Conservation (phyloP, 2,113 vertebrate genomes). For the Psephotus haematonotus region DNA sequence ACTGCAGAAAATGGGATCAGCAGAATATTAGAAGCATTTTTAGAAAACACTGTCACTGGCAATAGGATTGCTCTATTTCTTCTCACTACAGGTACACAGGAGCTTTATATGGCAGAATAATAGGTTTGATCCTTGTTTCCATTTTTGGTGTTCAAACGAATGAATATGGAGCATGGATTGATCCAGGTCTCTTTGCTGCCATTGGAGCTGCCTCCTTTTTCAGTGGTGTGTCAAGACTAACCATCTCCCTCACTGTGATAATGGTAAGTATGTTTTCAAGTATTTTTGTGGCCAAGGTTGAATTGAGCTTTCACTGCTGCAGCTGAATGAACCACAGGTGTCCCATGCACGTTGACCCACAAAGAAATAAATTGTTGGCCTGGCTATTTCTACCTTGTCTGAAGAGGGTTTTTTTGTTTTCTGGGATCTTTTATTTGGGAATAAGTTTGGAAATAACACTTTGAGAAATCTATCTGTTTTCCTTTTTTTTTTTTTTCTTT, state of each 20-base stretch:
- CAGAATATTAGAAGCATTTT: not conserved
- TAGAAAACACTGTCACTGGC: not conserved
- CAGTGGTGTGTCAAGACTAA: constrained; percentile 44
- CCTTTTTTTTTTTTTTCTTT: not conserved
- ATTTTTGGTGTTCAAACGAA: constrained; percentile 24
- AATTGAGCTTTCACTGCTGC: not conserved
- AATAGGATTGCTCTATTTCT: not conserved
- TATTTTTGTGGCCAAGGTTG: not conserved
- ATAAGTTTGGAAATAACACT: not conserved
- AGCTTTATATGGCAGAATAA: constrained; percentile 48
- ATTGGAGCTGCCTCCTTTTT: constrained; percentile 51
- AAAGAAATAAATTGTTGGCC: not conserved
- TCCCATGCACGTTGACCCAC: not conserved
- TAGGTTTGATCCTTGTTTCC: constrained; percentile 40
- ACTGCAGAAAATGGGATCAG: not conserved
- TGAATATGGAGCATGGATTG: constrained; percentile 32
- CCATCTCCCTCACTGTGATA: constrained; percentile 45
- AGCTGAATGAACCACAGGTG: not conserved
- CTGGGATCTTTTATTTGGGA: not conserved
- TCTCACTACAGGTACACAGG: constrained; percentile 26
- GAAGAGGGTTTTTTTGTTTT: not conserved
- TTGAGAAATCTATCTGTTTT: not conserved
- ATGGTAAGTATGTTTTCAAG: constrained; percentile 21
- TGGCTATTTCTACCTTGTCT: not conserved
- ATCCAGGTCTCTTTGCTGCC: constrained; percentile 52